Evolutionary conservation across 2,113 vertebrate genomes (phyloP).

Genomic region (Pungitius pungitius): DNA sequence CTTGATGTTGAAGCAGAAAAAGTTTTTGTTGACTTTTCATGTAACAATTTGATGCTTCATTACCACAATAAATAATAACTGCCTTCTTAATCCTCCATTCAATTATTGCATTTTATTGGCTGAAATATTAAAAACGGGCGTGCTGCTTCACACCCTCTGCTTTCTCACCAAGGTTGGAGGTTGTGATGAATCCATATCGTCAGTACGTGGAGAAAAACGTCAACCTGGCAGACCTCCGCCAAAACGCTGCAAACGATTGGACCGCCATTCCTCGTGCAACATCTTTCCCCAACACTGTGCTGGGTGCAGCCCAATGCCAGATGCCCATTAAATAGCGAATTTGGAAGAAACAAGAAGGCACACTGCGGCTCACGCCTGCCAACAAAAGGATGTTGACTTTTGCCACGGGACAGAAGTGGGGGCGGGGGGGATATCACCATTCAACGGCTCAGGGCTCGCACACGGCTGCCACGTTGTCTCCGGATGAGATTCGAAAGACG

Average conservation of each 20-base stretch:
- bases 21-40: conserved; percentile 2
- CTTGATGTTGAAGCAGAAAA: not conserved
- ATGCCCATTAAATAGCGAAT: conserved; percentile 1
- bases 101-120: conserved; percentile 23
- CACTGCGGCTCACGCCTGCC: conserved; percentile 9
- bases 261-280: not conserved
- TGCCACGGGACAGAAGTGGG: not conserved
- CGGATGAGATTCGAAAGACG: not conserved
- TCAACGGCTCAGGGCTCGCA: not conserved
- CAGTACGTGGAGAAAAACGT: not conserved
- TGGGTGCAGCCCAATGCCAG: conserved; percentile 5
- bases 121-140: not conserved
- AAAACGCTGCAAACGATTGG: not conserved
- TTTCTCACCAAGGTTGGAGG: not conserved
- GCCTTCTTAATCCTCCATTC: conserved; percentile 22
- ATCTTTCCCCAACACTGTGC: not conserved
- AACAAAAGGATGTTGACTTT: conserved; percentile 2
- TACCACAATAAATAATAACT: conserved; percentile 22
- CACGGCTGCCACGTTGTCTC: not conserved
- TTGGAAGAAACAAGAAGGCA: conserved; percentile 13
- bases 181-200: no score
- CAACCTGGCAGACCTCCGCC: not conserved
- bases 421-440: not conserved
- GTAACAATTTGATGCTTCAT: conserved; percentile 43
- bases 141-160: conserved; percentile 9